Evolutionary conservation across 2,888 invertebrate genomes (phyloP), one percentile per base, ranked within the genome.

Genomic region (Stenoptilia bipunctidactyla): DNA sequence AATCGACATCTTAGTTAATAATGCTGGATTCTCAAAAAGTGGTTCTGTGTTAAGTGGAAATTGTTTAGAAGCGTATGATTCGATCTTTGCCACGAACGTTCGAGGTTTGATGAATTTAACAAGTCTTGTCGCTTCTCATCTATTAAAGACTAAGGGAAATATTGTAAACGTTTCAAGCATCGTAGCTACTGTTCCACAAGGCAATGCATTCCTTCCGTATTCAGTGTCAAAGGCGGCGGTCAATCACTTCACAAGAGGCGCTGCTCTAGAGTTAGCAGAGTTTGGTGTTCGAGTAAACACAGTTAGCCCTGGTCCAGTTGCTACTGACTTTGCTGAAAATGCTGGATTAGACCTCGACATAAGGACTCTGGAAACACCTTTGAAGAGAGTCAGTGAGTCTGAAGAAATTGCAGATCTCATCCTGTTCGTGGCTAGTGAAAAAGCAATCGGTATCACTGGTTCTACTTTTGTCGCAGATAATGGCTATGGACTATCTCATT

Each of bases 201-300:
- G n/a, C n/a, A 10, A 3, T 3, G 92, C 97, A 0, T 90, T 96
- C 0, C 95, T 94, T 1, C 93, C 41, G 15, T 55, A 54, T 15
- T 25, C 39, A 34, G 14, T 45, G 4, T 49, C 53, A 5, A 42
- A 46, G 34, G 38, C 41, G 9, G 43, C 42, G 1, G 38, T 53
- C 14, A 45, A 53, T 10, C 45, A 43, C 15, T 50, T 47, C 5
- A 46, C 50, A 1, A 41, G 38, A 13, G 36, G 43, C 25, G 40
- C 44, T 8, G 49, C 49, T 1, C 15, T 43, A 1, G 47, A 49
- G 25, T 15, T 49, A 1, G 41, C 40, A 2, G 9, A 39, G 1
- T 30, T 10, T 14, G 47, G 49, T 15, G 47, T 47, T 2, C 41
- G 49, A 30, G 49, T 49, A 36, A 49, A 49, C 27, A 39, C 41